Percentiles rank a stretch among this genome's conserved stretches.
Conservation (phyloP, 2,888 invertebrate genomes). For the Apodemia mormo region DNA sequence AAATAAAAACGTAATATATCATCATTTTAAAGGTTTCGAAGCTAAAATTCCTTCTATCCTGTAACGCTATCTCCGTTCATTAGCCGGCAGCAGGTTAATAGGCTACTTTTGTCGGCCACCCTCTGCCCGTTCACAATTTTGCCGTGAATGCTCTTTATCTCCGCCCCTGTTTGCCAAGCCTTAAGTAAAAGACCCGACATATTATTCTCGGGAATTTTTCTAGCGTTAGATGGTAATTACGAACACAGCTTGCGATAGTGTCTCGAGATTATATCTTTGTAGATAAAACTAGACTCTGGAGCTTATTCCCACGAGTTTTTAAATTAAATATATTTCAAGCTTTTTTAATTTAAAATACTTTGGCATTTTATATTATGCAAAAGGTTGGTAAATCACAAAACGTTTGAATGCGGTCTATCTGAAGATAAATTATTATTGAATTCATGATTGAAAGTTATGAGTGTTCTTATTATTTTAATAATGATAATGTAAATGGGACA, state of each 20-base stretch:
- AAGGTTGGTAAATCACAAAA: no score
- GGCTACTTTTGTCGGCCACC: conserved; percentile 67
- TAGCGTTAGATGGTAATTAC: conserved; percentile 65
- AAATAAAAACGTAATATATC: conserved; percentile 38
- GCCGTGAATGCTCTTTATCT: conserved; percentile 75
- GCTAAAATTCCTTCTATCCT: conserved; percentile 43
- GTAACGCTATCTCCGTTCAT: conserved; percentile 70
- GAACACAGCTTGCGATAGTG: conserved; percentile 44
- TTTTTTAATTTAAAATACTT: no score
- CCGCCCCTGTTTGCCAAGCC: conserved; percentile 64
- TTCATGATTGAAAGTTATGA: no score
- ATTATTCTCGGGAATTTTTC: conserved; percentile 58
- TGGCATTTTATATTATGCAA: no score
- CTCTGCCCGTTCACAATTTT: conserved; percentile 69
- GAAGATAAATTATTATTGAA: no score
- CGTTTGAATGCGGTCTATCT: no score
- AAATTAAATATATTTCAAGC: neutral
- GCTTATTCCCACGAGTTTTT: conserved; percentile 19
- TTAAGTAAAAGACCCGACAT: conserved; percentile 56
- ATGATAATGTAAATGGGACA: no score
- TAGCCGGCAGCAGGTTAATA: conserved; percentile 75
- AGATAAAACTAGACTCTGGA: conserved; percentile 19
- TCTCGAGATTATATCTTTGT: conserved; percentile 42
- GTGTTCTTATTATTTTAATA: no score
- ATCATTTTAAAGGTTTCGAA: conserved; percentile 57